phyloP scores from a whole-genome alignment of 2,888 invertebrate genomes.

The Mesochorus sp. region DNA sequence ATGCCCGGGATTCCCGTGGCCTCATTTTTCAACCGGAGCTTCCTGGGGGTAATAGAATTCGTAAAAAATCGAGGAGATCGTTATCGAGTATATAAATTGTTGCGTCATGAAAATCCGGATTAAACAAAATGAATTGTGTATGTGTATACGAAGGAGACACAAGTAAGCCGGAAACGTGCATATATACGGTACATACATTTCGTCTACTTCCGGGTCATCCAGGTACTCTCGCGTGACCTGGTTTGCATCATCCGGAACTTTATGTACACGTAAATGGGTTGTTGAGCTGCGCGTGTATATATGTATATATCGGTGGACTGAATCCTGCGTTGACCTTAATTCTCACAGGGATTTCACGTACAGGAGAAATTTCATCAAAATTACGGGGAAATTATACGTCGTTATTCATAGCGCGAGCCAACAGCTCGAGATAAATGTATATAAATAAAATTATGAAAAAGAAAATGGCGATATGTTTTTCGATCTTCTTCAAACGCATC shows the following conservation, averaged over 20 bases:
- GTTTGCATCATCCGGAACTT: neutral
- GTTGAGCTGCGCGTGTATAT: no score
- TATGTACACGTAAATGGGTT: slow-evolving; percentile 4
- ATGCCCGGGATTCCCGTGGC: neutral
- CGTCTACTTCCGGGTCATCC: slow-evolving; percentile 23
- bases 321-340: slow-evolving; percentile 40
- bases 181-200: neutral
- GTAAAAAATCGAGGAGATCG: neutral
- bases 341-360: neutral
- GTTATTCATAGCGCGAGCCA: no score
- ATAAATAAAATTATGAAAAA: neutral
- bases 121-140: neutral
- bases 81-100: neutral
- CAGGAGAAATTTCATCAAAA: no score
- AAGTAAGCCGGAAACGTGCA: neutral
- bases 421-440: no score
- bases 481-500: neutral
- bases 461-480: neutral
- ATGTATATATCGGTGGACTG: neutral
- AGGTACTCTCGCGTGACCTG: slow-evolving; percentile 35
- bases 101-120: neutral
- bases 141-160: neutral
- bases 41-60: neutral
- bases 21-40: neutral
- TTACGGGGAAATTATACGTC: no score